These are phyloP conservation scores for Amphiprion ocellaris DNA, from an alignment of 2,113 vertebrate genomes.

Conservation along the genomic window DNA sequence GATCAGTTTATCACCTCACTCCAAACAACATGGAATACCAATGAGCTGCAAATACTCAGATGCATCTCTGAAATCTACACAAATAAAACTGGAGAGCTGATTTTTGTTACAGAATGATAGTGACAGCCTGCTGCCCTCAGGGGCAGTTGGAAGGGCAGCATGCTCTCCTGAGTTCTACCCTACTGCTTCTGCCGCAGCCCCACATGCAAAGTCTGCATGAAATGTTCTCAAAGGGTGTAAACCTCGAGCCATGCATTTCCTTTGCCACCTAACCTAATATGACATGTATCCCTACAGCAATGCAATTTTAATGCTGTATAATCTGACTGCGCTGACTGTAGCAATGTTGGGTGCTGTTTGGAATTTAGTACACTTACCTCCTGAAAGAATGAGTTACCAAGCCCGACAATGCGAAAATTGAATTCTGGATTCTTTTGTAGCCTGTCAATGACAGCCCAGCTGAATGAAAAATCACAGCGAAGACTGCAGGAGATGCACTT, in stretches of 20 bases:
- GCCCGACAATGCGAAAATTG: conserved; percentile 77
- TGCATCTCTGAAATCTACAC: conserved; percentile 55
- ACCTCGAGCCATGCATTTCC: conserved; percentile 65
- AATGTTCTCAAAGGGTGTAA: conserved; percentile 65
- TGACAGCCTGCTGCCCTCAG: conserved; percentile 62
- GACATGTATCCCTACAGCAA: conserved; percentile 77
- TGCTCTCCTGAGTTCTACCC: conserved; percentile 60
- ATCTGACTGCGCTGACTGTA: conserved; percentile 68
- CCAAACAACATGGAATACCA: conserved; percentile 7
- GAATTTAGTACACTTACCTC: conserved; percentile 73
- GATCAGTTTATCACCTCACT: neutral
- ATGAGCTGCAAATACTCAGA: conserved; percentile 16
- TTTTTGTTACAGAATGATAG: conserved; percentile 59
- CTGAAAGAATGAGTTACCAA: conserved; percentile 73
- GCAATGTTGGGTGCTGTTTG: conserved; percentile 69
- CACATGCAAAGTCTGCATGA: conserved; percentile 57
- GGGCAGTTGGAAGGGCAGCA: conserved; percentile 62
- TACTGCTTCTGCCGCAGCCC: conserved; percentile 56
- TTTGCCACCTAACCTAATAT: conserved; percentile 74
- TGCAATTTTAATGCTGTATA: conserved; percentile 73
- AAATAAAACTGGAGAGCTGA: conserved; percentile 52
- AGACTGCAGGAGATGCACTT: conserved; percentile 73
- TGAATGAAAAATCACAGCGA: conserved; percentile 67
- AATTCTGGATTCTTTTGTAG: conserved; percentile 72
- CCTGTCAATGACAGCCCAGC: conserved; percentile 60